phyloP scores from a whole-genome alignment of 2,888 invertebrate genomes.

The Thymelicus sylvestris region DNA sequence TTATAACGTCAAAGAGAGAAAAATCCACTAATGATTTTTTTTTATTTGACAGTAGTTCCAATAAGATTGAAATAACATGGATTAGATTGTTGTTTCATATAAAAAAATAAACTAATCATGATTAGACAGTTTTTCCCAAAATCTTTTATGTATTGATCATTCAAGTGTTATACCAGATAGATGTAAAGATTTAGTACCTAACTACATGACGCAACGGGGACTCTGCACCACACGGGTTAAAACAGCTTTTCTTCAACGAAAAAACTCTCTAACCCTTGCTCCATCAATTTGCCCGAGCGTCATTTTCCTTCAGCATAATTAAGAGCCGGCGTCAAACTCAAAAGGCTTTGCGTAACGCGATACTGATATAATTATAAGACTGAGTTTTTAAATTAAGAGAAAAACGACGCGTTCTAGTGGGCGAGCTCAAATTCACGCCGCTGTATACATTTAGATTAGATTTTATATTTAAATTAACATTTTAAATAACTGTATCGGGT shows the following conservation, averaged over 20 bases:
- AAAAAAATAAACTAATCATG: no score
- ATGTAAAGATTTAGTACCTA: neutral
- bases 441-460: conserved; percentile 19
- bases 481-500: conserved; percentile 2
- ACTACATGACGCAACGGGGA: neutral
- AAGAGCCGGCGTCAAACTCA: conserved; percentile 31
- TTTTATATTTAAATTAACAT: conserved; percentile 13
- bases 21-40: no score
- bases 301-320: conserved; percentile 34
- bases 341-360: conserved; percentile 38
- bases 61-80: no score
- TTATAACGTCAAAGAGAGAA: no score
- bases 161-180: no score
- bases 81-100: no score
- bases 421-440: conserved; percentile 27
- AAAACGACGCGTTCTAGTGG: conserved; percentile 33
- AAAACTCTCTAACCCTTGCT: conserved; percentile 25
- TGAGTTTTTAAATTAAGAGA: conserved; percentile 29
- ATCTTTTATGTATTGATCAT: no score
- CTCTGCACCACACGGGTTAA: neutral
- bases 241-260: neutral
- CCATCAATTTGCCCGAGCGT: conserved; percentile 23
- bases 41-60: no score
- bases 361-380: conserved; percentile 37
- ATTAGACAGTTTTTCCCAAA: no score